A percentile compares a stretch with the other conserved stretches of the same genome.
phyloP scores from a whole-genome alignment of 2,113 vertebrate genomes.

The Electrona antarctica region DNA sequence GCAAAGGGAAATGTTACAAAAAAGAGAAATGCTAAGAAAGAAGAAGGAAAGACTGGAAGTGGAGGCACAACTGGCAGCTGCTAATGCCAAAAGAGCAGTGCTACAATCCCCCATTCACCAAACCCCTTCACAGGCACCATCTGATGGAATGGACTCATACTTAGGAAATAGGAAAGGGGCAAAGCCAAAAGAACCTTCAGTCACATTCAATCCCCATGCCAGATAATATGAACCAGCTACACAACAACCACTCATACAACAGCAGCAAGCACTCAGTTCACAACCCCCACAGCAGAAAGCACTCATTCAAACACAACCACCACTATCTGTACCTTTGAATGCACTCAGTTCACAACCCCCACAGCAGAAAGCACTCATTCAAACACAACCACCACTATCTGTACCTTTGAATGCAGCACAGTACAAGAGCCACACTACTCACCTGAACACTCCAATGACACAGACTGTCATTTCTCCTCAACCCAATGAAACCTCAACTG shows the following conservation, averaged over 20 bases:
- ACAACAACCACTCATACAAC: neutral
- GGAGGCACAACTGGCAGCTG: neutral
- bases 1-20: too few relatives aligned
- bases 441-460: too few relatives aligned
- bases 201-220: neutral
- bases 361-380: too few relatives aligned
- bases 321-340: too few relatives aligned
- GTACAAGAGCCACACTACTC: too few relatives aligned
- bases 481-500: neutral
- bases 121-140: neutral
- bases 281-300: too few relatives aligned
- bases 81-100: neutral
- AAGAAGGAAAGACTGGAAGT: neutral
- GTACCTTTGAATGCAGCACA: too few relatives aligned
- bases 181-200: neutral
- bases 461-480: too few relatives aligned
- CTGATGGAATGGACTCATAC: neutral
- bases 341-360: neutral
- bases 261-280: too few relatives aligned
- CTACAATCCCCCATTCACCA: neutral
- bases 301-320: too few relatives aligned
- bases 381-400: too few relatives aligned
- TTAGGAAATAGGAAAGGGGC: neutral
- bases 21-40: neutral
- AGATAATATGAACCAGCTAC: neutral